Conservation (phyloP, 2,888 invertebrate genomes). For the Odontocerum albicorne region DNA sequence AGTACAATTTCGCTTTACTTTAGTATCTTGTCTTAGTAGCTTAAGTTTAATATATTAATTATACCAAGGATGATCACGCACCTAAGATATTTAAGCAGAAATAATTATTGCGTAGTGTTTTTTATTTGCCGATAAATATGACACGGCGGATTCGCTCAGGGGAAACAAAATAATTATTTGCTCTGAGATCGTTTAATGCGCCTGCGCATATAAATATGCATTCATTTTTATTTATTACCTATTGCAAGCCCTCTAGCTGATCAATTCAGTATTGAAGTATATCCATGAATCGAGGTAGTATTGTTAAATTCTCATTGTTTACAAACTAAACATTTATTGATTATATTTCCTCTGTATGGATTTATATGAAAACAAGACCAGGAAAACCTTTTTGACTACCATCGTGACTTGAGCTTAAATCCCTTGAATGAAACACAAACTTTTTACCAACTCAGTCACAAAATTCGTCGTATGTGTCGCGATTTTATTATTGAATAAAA, state of each 20-base stretch:
- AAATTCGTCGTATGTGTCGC: no score
- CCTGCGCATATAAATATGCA: conserved; percentile 21
- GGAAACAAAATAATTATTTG: conserved; percentile 23
- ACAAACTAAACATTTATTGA: no score
- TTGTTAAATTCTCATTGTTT: no score
- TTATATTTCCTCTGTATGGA: no score
- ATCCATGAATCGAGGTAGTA: no score
- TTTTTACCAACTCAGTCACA: no score
- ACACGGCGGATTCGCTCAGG: conserved; percentile 26
- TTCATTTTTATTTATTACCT: conserved; percentile 31
- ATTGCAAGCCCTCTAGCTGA: conserved; percentile 10
- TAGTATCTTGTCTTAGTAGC: neutral
- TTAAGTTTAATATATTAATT: conserved; percentile 24
- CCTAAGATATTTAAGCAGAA: conserved; percentile 33
- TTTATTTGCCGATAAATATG: conserved; percentile 29
- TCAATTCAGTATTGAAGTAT: conserved; percentile 3
- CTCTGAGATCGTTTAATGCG: conserved; percentile 24
- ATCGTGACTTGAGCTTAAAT: no score
- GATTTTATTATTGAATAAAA: no score
- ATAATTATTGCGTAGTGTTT: conserved; percentile 32
- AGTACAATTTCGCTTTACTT: no score
- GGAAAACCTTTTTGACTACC: no score
- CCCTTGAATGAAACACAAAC: no score
- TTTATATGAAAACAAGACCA: no score
- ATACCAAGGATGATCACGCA: conserved; percentile 28